Conservation (phyloP, 2,113 vertebrate species). For the Megalops atlanticus region DNA sequence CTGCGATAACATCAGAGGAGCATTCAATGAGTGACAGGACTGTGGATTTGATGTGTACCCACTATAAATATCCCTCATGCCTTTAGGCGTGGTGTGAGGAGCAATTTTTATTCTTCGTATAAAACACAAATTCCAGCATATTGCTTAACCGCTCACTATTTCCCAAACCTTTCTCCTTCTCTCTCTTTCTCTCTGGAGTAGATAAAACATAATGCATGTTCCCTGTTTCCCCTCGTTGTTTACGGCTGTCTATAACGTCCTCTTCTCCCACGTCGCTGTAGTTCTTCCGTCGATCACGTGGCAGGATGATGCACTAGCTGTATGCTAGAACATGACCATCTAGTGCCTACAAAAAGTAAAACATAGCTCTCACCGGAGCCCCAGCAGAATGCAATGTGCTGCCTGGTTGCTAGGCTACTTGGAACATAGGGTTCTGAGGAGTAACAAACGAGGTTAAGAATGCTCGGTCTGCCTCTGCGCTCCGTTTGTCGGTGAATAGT, state of each 20-base stretch:
- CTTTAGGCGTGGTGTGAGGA: neutral
- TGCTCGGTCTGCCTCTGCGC: conserved; percentile 34
- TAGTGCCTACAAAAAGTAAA: conserved; percentile 25
- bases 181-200: neutral
- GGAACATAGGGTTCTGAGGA: conserved; percentile 42
- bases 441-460: conserved; percentile 24
- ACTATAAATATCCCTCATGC: neutral
- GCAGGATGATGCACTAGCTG: neutral
- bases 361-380: conserved; percentile 37
- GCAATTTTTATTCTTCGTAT: neutral
- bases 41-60: no score
- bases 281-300: neutral
- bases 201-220: neutral
- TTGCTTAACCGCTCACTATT: no score
- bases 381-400: conserved; percentile 30
- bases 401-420: conserved; percentile 50
- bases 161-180: neutral
- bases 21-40: no score
- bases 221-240: neutral
- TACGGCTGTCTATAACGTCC: neutral
- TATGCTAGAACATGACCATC: conserved; percentile 27
- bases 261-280: neutral
- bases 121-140: neutral
- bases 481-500: neutral
- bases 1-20: no score